Evolutionary conservation across 2,888 invertebrate species (phyloP).

Genomic region (Hydropsyche betteni): DNA sequence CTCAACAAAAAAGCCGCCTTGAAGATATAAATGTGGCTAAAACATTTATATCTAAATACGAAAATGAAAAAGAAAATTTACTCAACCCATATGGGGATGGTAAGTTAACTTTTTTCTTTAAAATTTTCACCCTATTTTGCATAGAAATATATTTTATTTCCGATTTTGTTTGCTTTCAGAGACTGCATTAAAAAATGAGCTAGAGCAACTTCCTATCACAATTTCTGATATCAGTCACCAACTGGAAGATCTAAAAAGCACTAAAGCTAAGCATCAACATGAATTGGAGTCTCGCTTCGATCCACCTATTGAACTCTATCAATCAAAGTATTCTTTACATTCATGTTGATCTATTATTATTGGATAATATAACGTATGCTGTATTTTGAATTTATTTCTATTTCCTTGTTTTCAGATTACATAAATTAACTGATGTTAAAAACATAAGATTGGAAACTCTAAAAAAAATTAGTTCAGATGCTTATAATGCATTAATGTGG

Average conservation of each 20-base stretch:
- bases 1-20: conserved; percentile 63
- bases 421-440: conserved; percentile 57
- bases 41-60: conserved; percentile 66
- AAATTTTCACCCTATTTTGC: background rate
- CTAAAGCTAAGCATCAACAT: conserved; percentile 60
- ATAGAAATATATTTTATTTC: background rate
- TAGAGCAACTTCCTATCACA: conserved; percentile 59
- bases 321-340: conserved; percentile 56
- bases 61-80: conserved; percentile 61
- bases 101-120: conserved; percentile 53
- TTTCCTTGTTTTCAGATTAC: conserved; percentile 55
- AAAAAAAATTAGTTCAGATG: conserved; percentile 62
- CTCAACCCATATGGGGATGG: conserved; percentile 64
- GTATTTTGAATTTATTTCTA: conserved; percentile 9
- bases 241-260: conserved; percentile 60
- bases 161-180: conserved; percentile 55
- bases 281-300: conserved; percentile 59
- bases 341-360: background rate
- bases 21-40: conserved; percentile 62
- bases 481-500: conserved; percentile 79
- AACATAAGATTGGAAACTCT: conserved; percentile 58
- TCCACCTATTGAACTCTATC: conserved; percentile 59
- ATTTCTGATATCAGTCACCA: conserved; percentile 59
- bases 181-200: conserved; percentile 58
- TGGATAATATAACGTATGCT: conserved; percentile 1